phyloP scores from a whole-genome alignment of 1,140 invertebrate species.

The Drosophila carrolli region DNA sequence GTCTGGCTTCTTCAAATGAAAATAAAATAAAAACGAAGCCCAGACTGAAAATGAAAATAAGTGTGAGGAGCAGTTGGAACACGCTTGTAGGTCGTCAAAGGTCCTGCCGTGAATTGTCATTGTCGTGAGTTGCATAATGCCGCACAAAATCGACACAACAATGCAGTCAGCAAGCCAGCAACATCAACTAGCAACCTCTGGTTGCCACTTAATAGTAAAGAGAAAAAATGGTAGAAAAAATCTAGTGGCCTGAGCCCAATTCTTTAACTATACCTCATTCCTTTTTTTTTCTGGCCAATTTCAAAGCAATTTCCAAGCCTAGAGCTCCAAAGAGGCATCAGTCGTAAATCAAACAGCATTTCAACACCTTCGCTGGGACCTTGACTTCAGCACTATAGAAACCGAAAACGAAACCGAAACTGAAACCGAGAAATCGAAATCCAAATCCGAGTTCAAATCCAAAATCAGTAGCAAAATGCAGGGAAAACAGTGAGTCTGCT shows the following conservation, averaged over 20 bases:
- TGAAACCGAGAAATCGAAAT: slow-evolving; percentile 20
- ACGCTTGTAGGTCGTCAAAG: slow-evolving; percentile 83
- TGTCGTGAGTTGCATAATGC: slow-evolving; percentile 84
- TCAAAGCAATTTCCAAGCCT: slow-evolving; percentile 71
- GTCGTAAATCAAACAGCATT: slow-evolving; percentile 80
- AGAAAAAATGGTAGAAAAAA: slow-evolving; percentile 11
- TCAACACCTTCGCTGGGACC: slow-evolving; percentile 81
- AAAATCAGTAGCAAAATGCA: slow-evolving; percentile 73
- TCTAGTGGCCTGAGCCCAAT: slow-evolving; percentile 58
- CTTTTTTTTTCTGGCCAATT: slow-evolving; percentile 64
- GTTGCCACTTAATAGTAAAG: slow-evolving; percentile 26
- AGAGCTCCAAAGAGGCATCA: slow-evolving; percentile 52
- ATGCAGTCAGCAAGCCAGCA: slow-evolving; percentile 39
- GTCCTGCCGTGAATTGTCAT: slow-evolving; percentile 84
- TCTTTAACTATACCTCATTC: slow-evolving; percentile 67
- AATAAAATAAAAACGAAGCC: slow-evolving; percentile 24
- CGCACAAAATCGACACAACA: slow-evolving; percentile 78
- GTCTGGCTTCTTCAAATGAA: slow-evolving; percentile 23
- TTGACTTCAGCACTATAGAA: slow-evolving; percentile 66
- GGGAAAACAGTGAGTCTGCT: slow-evolving; percentile 69
- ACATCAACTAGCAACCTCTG: slow-evolving; percentile 19
- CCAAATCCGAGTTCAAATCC: slow-evolving; percentile 35
- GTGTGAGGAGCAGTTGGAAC: slow-evolving; percentile 68
- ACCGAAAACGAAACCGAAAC: slow-evolving; percentile 69
- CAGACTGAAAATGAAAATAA: slow-evolving; percentile 37